A percentile compares a stretch with the other conserved stretches of the same genome.
Conservation (phyloP, 2,113 vertebrate genomes). For the Scomber japonicus region DNA sequence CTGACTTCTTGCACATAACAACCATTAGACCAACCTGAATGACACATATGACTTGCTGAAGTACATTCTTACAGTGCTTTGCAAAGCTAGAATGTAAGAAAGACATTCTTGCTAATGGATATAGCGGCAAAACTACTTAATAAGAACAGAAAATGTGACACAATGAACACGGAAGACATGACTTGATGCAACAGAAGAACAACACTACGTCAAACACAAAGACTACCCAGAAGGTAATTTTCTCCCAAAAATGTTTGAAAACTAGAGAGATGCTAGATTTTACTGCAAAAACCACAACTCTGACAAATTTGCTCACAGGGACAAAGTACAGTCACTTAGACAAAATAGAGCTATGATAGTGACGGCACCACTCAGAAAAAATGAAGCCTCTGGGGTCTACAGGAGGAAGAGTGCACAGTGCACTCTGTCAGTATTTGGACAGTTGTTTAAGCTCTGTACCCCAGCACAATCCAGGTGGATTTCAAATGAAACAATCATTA, state of each 20-base stretch:
- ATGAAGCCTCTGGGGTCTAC: conserved; percentile 26
- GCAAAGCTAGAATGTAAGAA: too few species aligned
- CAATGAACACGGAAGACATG: neutral
- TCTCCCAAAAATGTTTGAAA: neutral
- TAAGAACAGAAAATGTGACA: neutral
- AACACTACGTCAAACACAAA: conserved; percentile 9
- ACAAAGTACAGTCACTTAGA: neutral
- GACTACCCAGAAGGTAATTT: neutral
- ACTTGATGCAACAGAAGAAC: neutral
- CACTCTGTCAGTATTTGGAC: conserved; percentile 52
- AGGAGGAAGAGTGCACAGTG: conserved; percentile 15
- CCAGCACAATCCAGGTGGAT: neutral
- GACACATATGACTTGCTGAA: neutral
- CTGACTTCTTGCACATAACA: too few species aligned
- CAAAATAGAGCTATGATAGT: conserved; percentile 9
- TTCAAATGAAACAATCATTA: neutral
- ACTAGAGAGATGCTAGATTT: conserved; percentile 5
- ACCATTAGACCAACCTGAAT: neutral
- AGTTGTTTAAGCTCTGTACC: conserved; percentile 14
- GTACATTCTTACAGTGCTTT: too few species aligned
- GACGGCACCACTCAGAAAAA: neutral
- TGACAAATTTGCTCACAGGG: neutral
- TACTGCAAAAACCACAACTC: conserved; percentile 14
- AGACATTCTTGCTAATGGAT: too few species aligned
- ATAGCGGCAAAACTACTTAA: neutral